A percentile compares a stretch with the other conserved stretches of the same genome.
These are phyloP conservation scores for Nettapus auritus DNA, from an alignment of 2,113 vertebrate genomes.

Conservation along the genomic window DNA sequence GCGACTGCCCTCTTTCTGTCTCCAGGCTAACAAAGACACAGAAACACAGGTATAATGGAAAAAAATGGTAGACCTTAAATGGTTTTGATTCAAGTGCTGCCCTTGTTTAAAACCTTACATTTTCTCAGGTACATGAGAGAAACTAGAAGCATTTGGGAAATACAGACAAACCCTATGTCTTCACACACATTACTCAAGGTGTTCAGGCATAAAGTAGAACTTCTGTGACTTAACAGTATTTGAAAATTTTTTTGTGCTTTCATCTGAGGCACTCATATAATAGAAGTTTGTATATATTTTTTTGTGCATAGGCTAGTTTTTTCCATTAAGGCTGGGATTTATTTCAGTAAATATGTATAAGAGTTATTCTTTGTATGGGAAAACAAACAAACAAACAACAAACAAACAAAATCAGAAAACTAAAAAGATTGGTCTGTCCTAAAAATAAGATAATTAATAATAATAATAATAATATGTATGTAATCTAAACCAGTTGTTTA, in stretches of 20 bases:
- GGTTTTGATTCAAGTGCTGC: neutral
- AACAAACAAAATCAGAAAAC: neutral
- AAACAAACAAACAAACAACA: neutral
- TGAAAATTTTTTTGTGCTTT: neutral
- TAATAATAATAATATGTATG: neutral
- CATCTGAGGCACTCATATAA: neutral
- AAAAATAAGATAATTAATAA: neutral
- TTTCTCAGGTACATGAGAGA: neutral
- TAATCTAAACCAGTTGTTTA: neutral
- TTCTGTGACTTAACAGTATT: neutral
- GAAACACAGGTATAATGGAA: neutral
- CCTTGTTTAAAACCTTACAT: neutral
- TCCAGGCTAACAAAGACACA: neutral
- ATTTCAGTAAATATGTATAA: neutral
- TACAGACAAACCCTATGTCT: neutral
- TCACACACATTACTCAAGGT: neutral
- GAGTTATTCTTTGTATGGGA: neutral
- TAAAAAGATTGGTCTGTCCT: neutral
- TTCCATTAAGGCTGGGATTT: neutral
- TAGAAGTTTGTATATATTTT: neutral
- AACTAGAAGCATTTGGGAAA: neutral
- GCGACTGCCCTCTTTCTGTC: neutral
- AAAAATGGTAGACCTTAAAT: neutral
- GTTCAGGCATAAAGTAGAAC: neutral
- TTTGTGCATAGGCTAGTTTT: neutral